Conservation (phyloP, 2,113 vertebrate species). For the Peromyscus polionotus region DNA sequence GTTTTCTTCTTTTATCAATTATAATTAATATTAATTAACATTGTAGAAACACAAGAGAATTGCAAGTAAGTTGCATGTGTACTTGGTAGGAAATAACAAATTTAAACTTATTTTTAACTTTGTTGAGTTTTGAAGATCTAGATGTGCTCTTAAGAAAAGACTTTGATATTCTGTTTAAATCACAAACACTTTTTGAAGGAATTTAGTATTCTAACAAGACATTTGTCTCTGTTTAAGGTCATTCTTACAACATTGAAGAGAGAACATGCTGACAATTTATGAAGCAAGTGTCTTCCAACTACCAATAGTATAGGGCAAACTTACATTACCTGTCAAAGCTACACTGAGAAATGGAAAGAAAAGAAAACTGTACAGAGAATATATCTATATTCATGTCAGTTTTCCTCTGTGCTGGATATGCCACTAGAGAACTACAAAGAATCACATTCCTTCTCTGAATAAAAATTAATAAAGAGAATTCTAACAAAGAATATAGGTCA, state of each 20-base stretch:
- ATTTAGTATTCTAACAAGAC: conserved; percentile 73
- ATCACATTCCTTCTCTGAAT: conserved; percentile 39
- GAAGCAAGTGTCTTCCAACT: conserved; percentile 75
- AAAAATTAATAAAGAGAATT: conserved; percentile 27
- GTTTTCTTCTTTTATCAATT: neutral
- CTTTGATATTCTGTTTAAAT: conserved; percentile 49
- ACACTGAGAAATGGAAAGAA: conserved; percentile 55
- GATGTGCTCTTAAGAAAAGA: neutral
- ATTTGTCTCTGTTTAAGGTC: conserved; percentile 80
- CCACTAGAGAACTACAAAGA: conserved; percentile 32
- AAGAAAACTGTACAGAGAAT: conserved; percentile 54
- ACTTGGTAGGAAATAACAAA: conserved; percentile 21
- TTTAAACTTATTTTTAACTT: conserved; percentile 11
- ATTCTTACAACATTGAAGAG: conserved; percentile 70
- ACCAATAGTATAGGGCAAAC: conserved; percentile 74
- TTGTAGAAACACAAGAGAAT: neutral
- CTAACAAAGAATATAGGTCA: neutral
- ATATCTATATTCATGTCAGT: conserved; percentile 28
- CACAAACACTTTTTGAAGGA: conserved; percentile 45
- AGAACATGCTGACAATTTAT: conserved; percentile 78
- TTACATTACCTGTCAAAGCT: conserved; percentile 76
- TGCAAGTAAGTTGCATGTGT: neutral
- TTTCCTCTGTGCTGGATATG: conserved; percentile 7
- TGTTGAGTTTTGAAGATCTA: conserved; percentile 39
- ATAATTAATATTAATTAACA: conserved; percentile 7